Evolutionary conservation across 2,888 invertebrate genomes (phyloP), one percentile per base, ranked within the genome.

Genomic region (Philaethria dido): DNA sequence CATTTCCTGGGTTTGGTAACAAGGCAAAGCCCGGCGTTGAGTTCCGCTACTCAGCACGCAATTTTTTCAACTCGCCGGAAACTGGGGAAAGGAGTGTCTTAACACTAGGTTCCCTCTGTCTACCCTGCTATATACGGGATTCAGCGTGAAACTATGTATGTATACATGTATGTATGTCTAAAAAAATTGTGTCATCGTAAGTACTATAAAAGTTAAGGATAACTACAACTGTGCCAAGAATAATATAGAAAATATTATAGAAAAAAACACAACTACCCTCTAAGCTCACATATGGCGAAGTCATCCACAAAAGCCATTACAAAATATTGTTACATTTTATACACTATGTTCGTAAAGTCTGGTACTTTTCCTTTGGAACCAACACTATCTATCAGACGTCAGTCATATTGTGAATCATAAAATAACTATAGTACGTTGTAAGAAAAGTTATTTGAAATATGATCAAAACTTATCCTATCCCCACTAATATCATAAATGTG

Each of bases 251-350:
- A 1, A 16, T 16, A 45, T n/a, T 8, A 29, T 9, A 3, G 16
- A 11, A 6, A 54, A 18, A 36, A 33, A 54, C 13, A 33, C 9
- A 54, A 54, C 2, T 54, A 54, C 33, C 33, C 18, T n/a, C n/a
- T n/a, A n/a, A n/a, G n/a, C n/a, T n/a, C n/a, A 54, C 36, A 55
- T 2, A 36, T 36, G 14, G 20, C 36, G 6, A 20, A 18, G 14
- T 36, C 20, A 57, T 55, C 36, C 9, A 39, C 8, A 39, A 57
- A 39, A 18, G 18, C 13, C 18, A 6, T 54, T 54, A 33, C 18
- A 18, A 18, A 36, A 18, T 54, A 36, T 54, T 20, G 18, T 36
- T 33, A 54, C 18, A 54, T 39, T 39, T 57, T 57, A 55, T 57
- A 42, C n/a, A 29, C 1, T 39, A n/a, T 42, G 8, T 39, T 57